These are phyloP conservation scores for Thymelicus acteon DNA, from an alignment of 2,888 invertebrate species.

Conservation along the genomic window DNA sequence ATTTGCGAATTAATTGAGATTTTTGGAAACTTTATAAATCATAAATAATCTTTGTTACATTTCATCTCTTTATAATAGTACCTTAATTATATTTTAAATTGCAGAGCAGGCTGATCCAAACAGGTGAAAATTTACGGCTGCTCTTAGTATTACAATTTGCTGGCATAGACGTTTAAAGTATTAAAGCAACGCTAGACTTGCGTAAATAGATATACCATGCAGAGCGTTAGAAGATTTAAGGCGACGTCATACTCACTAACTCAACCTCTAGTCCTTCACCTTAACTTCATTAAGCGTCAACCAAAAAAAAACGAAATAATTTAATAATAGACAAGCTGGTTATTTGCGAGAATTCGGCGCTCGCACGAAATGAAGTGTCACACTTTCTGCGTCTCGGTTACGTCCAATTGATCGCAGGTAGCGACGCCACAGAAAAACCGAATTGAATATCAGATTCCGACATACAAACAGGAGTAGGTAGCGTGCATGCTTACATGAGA, in stretches of 20 bases:
- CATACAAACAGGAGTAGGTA: slow-evolving; percentile 2
- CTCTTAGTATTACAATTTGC: slow-evolving; percentile 16
- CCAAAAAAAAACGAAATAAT: not conserved
- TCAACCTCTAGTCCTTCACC: slow-evolving; percentile 15
- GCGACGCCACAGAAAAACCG: not conserved
- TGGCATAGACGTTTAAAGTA: slow-evolving; percentile 31
- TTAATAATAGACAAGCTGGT: slow-evolving; percentile 1
- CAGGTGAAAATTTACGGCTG: slow-evolving; percentile 27
- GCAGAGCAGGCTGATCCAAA: slow-evolving; percentile 50
- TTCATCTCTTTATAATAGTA: not conserved
- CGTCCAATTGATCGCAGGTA: not conserved
- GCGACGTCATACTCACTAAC: slow-evolving; percentile 28
- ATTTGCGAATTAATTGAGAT: too few relatives aligned
- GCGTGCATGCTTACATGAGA: slow-evolving; percentile 65
- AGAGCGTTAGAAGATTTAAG: slow-evolving; percentile 37
- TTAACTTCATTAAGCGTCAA: slow-evolving; percentile 8
- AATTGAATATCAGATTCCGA: not conserved
- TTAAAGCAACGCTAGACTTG: slow-evolving; percentile 41
- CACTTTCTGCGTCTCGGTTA: not conserved
- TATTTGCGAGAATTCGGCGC: not conserved
- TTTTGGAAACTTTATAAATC: too few relatives aligned
- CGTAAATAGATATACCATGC: slow-evolving; percentile 43
- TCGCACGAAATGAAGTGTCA: not conserved
- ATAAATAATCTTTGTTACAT: too few relatives aligned
- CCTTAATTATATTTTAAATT: not conserved